Evolutionary conservation across 2,888 invertebrate genomes (phyloP), one percentile per base, ranked within the genome.

Genomic region (Metopia argyrocephala): DNA sequence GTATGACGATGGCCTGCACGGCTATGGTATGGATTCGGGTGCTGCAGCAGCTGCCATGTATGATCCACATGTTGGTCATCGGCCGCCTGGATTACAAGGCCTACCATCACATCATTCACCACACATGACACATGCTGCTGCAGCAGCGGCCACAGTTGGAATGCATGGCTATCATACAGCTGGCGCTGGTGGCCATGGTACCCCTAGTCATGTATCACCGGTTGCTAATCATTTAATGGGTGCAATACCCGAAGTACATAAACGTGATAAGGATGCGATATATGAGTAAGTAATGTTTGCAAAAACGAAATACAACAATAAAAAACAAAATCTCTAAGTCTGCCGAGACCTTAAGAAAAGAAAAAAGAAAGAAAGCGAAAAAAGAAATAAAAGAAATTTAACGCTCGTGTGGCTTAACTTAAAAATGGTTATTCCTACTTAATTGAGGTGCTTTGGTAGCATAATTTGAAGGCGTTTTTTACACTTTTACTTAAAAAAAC

Each of bases 261-360:
- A 98, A 93, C 93, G 98, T 91, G 98, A 98, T 93, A 98, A 98
- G 93, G 98, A 98, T 93, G 97, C 98, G 90, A 98, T 98, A 91
- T 98, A 98, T 92, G 97, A 98, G 98, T 98, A 94, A 96, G 97
- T 94, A 85, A 25, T 7, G 46, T 2, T 7, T n/a, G n/a, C 15
- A 0, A 62, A 21, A 45, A 48, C 3, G 27, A n/a, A 27, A 50
- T 50, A n/a, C 1, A 12, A 31, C 1, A 57, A 31, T 5, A 45
- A 46, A 48, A 31, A 62, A 78, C 28, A 56, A 70, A 66, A 74
- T 71, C 57, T 70, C 62, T 59, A 59, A 48, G n/a, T n/a, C n/a
- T n/a, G n/a, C n/a, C n/a, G n/a, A n/a, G n/a, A n/a, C n/a, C n/a
- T n/a, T n/a, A 38, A 6, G 38, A 12, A 3, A 38, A 15, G 6